These are phyloP conservation scores for Mythimna loreyi DNA, from an alignment of 2,888 invertebrate species.

Conservation along the genomic window DNA sequence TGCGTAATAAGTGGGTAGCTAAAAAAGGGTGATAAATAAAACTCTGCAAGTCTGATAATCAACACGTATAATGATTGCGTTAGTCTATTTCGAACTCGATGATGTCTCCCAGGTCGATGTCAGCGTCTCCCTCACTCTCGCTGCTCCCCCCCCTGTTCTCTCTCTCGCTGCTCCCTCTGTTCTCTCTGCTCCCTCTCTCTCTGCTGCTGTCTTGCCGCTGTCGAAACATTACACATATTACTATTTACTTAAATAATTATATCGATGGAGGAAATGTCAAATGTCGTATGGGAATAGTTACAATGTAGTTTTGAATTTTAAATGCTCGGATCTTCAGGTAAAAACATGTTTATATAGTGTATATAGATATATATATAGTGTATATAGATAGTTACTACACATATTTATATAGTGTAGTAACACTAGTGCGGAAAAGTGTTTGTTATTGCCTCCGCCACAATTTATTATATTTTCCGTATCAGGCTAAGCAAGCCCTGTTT, in stretches of 20 bases:
- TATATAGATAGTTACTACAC: no score
- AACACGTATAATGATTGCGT: slow-evolving; percentile 68
- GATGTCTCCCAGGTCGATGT: slow-evolving; percentile 84
- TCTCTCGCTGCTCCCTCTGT: no score
- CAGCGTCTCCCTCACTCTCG: slow-evolving; percentile 82
- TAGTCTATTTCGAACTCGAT: slow-evolving; percentile 85
- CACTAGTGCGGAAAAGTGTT: no score
- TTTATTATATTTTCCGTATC: no score
- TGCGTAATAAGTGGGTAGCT: no score
- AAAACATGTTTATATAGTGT: no score
- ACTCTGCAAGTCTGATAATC: slow-evolving; percentile 29
- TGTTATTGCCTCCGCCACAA: no score
- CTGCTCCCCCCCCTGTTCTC: slow-evolving; percentile 72
- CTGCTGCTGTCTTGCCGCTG: slow-evolving; percentile 51
- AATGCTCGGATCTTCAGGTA: no score
- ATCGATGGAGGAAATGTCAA: neutral
- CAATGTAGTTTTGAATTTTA: no score
- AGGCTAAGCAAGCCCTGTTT: no score
- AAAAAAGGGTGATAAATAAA: slow-evolving; percentile 42
- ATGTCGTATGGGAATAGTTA: neutral
- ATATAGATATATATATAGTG: no score
- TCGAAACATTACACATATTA: neutral
- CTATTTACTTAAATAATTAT: neutral
- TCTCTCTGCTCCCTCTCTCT: slow-evolving; percentile 48
- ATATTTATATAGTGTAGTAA: no score